Percentiles rank a stretch among this genome's conserved stretches.
Evolutionary conservation across 2,113 vertebrate genomes (phyloP).

Genomic region (Bubo bubo): DNA sequence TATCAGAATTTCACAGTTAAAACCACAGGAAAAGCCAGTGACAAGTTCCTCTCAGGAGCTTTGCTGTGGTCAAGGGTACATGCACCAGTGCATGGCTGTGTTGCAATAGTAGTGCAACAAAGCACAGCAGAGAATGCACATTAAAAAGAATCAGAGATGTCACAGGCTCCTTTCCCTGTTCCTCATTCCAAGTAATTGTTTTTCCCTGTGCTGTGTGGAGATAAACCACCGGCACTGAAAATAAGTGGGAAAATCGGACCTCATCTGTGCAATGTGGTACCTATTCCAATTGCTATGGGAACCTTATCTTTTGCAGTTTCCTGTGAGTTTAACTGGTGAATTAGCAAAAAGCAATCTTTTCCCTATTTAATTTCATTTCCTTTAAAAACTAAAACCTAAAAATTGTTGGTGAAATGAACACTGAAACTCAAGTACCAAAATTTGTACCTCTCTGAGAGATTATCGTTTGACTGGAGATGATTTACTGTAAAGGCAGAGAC

Average conservation of each 20-base stretch:
- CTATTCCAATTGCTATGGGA: slow-evolving; percentile 51
- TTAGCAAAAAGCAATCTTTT: slow-evolving; percentile 20
- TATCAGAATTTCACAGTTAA: not conserved
- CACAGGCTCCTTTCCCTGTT: slow-evolving; percentile 5
- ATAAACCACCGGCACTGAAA: not conserved
- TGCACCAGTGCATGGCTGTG: rapidly evolving
- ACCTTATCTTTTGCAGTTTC: slow-evolving; percentile 38
- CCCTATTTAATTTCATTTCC: slow-evolving; percentile 4
- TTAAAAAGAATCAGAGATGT: not conserved
- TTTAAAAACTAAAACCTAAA: not conserved
- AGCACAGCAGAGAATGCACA: not conserved
- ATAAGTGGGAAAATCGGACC: not conserved
- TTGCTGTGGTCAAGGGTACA: not conserved
- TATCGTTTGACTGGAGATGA: not conserved
- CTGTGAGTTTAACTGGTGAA: not conserved
- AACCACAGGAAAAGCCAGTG: not conserved
- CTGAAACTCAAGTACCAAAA: not conserved
- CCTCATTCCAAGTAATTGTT: slow-evolving; percentile 38
- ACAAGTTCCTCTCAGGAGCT: not conserved
- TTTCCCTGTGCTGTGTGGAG: slow-evolving; percentile 10
- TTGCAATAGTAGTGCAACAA: not conserved
- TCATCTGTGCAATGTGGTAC: not conserved
- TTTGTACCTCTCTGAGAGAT: not conserved
- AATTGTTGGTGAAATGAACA: not conserved
- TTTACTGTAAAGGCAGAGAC: not conserved